Base-by-base conservation (phyloP, 1,140 invertebrate genomes). In the Venturia canescens region DNA sequence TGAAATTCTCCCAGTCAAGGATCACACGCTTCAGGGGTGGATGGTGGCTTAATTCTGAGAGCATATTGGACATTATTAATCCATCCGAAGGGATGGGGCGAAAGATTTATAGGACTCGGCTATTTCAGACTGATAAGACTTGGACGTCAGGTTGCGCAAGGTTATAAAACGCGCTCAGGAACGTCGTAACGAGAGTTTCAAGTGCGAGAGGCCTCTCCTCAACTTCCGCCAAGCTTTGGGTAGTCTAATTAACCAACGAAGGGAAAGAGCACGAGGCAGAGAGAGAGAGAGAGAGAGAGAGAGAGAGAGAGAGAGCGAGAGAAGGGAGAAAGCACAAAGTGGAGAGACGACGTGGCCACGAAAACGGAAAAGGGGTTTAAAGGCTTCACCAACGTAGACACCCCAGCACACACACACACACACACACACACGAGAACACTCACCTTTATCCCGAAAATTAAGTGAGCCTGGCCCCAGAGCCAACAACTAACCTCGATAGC, bases 401-500 rank as follows among this genome's bases (percentile, higher is more conserved):
- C 38, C 6, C 23, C 57, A 3, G 18, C 11, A 31, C 29, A 27
- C 16, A 69, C 67, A 31, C 67, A 69, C 67, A 69, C 27, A 7
- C 72, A n/a, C 29, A n/a, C n/a, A n/a, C n/a, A n/a, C n/a, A n/a
- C n/a, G n/a, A n/a, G n/a, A n/a, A n/a, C n/a, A n/a, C n/a, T n/a
- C n/a, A 79, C 79, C 80, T 77, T 85, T 83, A 82, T 70, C 57
- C 72, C 44, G 63, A 82, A 84, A 86, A 86, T 87, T 84, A 86
- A 86, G 82, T 72, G 83, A 48, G 34, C 31, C 48, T 60, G 63
- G 71, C 74, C 57, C 23, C 2, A 38, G 50, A 71, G 29, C 48
- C 70, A 72, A 81, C 72, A 70, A 78, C 70, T 50, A 67, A 70
- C 76, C 29, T 38, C 74, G 74, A 82, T 82, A 60, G 76, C 74